These are phyloP conservation scores for Orchesellides sinensis DNA, from an alignment of 2,888 invertebrate species.

Conservation along the genomic window DNA sequence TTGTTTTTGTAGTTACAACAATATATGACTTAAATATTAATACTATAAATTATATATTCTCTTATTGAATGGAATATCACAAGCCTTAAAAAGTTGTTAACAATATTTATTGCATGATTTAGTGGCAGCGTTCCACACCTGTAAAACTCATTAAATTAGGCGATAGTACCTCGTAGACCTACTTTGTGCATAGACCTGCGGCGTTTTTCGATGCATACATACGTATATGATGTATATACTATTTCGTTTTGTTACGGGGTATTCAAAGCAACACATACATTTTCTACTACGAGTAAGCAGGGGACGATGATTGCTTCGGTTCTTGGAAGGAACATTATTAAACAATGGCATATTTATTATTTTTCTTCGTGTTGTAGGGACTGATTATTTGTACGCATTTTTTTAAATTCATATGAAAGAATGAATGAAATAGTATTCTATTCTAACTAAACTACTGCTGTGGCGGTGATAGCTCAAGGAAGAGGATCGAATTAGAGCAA, in stretches of 20 bases:
- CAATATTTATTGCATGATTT: not conserved
- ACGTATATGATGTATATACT: slow-evolving; percentile 9
- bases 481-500: too few species aligned
- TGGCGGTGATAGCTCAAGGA: not conserved
- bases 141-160: slow-evolving; percentile 7
- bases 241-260: not conserved
- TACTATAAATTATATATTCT: too few species aligned
- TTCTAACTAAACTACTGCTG: not conserved
- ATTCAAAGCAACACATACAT: not conserved
- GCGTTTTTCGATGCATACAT: slow-evolving; percentile 9
- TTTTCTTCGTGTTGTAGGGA: not conserved
- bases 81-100: not conserved
- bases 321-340: not conserved
- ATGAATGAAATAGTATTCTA: slow-evolving; percentile 9
- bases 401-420: too few species aligned
- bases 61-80: too few species aligned
- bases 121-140: slow-evolving; percentile 28
- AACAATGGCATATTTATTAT: not conserved
- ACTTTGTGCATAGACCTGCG: slow-evolving; percentile 11
- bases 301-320: not conserved
- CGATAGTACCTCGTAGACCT: slow-evolving; percentile 23
- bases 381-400: too few species aligned
- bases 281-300: too few species aligned
- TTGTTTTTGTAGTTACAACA: too few species aligned
- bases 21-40: too few species aligned